These are phyloP conservation scores for Cheumatopsyche charites DNA, from an alignment of 1,140 invertebrate genomes.

Conservation along the genomic window DNA sequence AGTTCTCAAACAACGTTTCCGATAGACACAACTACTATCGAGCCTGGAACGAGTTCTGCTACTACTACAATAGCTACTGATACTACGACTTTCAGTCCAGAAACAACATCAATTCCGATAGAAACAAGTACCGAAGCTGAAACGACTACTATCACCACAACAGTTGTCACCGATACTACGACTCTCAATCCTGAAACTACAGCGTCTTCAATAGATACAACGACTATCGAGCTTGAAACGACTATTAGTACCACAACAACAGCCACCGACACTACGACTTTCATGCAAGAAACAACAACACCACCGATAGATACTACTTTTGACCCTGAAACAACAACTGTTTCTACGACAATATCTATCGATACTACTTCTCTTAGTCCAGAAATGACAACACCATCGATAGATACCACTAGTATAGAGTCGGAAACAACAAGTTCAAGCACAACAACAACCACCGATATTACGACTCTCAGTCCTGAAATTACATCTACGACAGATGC, in stretches of 20 bases:
- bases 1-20: background rate
- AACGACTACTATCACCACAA: slow-evolving; percentile 2
- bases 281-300: background rate
- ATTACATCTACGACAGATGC: background rate
- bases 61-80: background rate
- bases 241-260: background rate
- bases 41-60: background rate
- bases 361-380: background rate
- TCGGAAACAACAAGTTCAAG: background rate
- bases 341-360: background rate
- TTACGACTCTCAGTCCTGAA: background rate
- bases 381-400: background rate
- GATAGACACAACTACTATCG: background rate
- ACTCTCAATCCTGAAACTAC: background rate
- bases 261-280: background rate
- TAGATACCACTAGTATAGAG: background rate
- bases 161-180: background rate
- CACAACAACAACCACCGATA: slow-evolving; percentile 3
- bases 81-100: background rate
- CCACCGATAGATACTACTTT: background rate
- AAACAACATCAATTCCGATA: background rate
- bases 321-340: background rate
- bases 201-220: background rate
- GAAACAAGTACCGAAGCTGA: background rate
- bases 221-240: background rate